A percentile compares a stretch with the other conserved stretches of the same genome.
Conservation (phyloP, 1,140 invertebrate genomes). For the Pseudomyrmex cubaensis region DNA sequence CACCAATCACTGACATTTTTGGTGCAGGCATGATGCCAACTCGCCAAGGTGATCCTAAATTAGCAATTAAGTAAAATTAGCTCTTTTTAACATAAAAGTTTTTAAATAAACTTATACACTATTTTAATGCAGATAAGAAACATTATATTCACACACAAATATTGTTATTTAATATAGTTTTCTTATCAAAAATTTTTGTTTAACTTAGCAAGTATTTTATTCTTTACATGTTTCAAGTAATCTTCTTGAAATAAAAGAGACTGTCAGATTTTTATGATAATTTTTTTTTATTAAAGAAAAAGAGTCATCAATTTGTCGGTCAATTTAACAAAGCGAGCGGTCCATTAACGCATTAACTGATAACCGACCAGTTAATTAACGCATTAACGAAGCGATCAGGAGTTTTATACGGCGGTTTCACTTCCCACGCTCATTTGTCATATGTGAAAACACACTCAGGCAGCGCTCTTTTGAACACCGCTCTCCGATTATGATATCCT, state of each 20-base stretch:
- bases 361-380: background rate
- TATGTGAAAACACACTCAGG: constrained; percentile 15
- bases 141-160: background rate
- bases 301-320: background rate
- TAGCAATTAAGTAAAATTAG: constrained; percentile 8
- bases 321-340: background rate
- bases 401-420: background rate
- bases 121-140: too few relatives aligned
- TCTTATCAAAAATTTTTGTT: background rate
- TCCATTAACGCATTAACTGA: background rate
- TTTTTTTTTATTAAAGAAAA: background rate
- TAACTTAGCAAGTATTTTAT: background rate
- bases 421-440: constrained; percentile 31
- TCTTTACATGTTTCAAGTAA: background rate
- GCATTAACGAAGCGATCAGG: background rate
- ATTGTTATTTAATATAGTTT: background rate
- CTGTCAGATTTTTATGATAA: background rate
- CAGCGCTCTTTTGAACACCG: background rate
- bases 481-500: constrained; percentile 32
- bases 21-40: constrained; percentile 93
- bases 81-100: too few relatives aligned
- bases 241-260: too few relatives aligned
- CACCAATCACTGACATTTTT: constrained; percentile 91
- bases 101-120: too few relatives aligned
- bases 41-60: constrained; percentile 95